Conservation (phyloP, 1,140 invertebrate species). For the Drosophila jambulina region DNA sequence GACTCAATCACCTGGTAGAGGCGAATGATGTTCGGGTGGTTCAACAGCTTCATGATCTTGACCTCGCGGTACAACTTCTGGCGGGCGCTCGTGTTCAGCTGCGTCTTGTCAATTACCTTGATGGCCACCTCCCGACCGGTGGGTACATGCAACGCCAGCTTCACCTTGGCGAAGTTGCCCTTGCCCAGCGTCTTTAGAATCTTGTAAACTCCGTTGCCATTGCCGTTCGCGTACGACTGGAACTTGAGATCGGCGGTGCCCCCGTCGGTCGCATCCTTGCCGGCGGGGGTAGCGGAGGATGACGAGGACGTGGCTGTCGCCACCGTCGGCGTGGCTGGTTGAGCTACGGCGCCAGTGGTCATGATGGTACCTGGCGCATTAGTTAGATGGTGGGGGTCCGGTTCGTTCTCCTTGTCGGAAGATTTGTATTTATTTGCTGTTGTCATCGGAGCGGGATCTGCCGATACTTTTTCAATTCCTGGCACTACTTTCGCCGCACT, state of each 20-base stretch:
- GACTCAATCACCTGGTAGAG: constrained; percentile 99
- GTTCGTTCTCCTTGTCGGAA: constrained; percentile 63
- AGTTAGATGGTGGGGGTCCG: background rate
- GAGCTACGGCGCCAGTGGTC: constrained; percentile 23
- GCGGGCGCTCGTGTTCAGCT: constrained; percentile 98
- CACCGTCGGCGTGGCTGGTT: constrained; percentile 12
- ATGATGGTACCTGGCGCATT: constrained; percentile 10
- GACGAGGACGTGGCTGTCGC: background rate
- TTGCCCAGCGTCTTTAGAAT: constrained; percentile 99
- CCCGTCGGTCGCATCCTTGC: constrained; percentile 48
- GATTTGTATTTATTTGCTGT: constrained; percentile 44
- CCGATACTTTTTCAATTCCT: constrained; percentile 27
- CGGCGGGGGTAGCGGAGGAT: constrained; percentile 3
- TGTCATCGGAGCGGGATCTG: constrained; percentile 20
- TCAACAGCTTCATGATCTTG: constrained; percentile 99
- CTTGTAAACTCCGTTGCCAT: constrained; percentile 93
- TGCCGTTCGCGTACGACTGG: constrained; percentile 67
- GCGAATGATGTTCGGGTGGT: constrained; percentile 99
- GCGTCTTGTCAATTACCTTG: constrained; percentile 99
- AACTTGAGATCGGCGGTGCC: constrained; percentile 55
- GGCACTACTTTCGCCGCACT: constrained; percentile 39
- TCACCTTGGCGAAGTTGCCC: constrained; percentile 99
- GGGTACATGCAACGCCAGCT: constrained; percentile 99
- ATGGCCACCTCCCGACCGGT: constrained; percentile 99
- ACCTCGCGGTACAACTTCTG: constrained; percentile 95